Base-by-base conservation (phyloP, 92 coral and sea anemone genomes). In the Metridium senile region DNA sequence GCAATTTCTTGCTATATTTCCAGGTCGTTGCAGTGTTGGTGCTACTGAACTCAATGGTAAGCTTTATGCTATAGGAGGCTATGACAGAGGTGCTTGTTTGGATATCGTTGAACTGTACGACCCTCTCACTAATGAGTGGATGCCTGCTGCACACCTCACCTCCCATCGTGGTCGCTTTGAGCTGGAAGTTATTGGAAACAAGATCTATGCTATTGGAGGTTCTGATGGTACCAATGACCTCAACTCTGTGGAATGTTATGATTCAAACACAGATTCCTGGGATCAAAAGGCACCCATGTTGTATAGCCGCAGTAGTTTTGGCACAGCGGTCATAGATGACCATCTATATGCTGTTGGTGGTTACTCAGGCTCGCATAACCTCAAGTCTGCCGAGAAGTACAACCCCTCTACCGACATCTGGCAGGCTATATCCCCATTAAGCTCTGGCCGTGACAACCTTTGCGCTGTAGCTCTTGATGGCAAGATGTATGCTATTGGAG, bases 21-120 rank as follows among this genome's bases (percentile, higher is more conserved):
- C 82, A 96, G 99, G 99, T 58, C 97, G 99, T 47, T 92, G 93
- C 80, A 89, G 99, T 81, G 99, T 93, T 57, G 99, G 99, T 56
- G 99, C 93, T 27, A 90, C 87, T n/a, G 93, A 68, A n/a, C 73
- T 82, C 20, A 70, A 77, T 78, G 93, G 93, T 62, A 96, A 93
- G 68, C 85, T 96, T 73, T 96, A 76, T 85, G 99, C 99, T 0
- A 88, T 93, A 43, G 99, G 99, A 46, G 99, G 99, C 11, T 96
- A 96, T 87, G 99, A 96, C 66, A 74, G 99, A 75, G 97, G 98
- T 43, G 93, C 90, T 71, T 96, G 98, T 57, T 93, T 95, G 33
- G 81, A 89, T 62, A 67, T 87, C 2, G 99, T 93, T 19, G 99
- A 92, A 45, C 85, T 83, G 78, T 95, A 89, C 25, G 93, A 95